Evolutionary conservation across 1,140 invertebrate species (phyloP), one percentile per base, ranked within the genome.

Genomic region (Drosophila serrata): DNA sequence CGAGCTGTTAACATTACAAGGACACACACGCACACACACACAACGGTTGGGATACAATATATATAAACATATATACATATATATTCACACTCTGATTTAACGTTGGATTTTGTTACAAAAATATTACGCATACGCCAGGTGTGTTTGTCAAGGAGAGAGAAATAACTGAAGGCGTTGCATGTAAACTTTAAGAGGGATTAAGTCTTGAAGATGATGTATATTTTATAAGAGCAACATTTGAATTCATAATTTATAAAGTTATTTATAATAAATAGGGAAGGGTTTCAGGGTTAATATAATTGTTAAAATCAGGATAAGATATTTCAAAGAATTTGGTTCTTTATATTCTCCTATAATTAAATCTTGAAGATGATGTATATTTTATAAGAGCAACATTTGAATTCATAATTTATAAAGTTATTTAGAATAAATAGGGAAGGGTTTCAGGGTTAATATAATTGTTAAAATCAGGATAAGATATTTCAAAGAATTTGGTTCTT

Each of bases 1-100:
- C 73, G 43, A 55, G 69, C 55, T 76, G 77, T 85, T 76, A 84
- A 67, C 81, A 76, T 72, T 85, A 59, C 81, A 64, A 75, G 55
- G 62, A 58, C 29, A 49, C 48, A 56, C 63, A n/a, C n/a, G n/a
- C n/a, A n/a, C n/a, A n/a, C n/a, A n/a, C n/a, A 63, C 40, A 11
- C 31, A 12, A 9, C 31, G 29, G 46, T 3, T 27, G 4, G 39
- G 35, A 13, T 37, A 19, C 53, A 22, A 1, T 4, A 33, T 7
- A 46, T 4, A 6, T 17, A 15, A n/a, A n/a, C n/a, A n/a, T n/a
- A n/a, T n/a, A n/a, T n/a, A n/a, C n/a, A n/a, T 11, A 15, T 46
- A 27, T 48, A 48, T 48, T 42, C 31, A 35, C 58, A 33, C 22
- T 57, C 19, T 17, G 19, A n/a, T 33, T n/a, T 13, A 11, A 35